phyloP scores from a whole-genome alignment of 2,113 vertebrate species.

The Noctilio leporinus region DNA sequence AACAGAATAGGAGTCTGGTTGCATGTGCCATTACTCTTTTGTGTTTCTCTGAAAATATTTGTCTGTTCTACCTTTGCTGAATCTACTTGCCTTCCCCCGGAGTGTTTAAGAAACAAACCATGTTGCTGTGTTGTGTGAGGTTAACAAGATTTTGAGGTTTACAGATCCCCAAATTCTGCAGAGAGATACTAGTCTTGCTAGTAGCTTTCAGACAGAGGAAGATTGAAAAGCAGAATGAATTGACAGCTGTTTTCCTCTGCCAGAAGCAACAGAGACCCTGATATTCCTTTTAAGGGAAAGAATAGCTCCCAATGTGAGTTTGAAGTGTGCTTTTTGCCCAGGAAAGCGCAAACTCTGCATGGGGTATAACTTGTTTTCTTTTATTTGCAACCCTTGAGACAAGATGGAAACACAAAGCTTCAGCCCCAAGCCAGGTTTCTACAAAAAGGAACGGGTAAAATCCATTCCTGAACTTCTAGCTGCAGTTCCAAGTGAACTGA shows the following conservation, averaged over 20 bases:
- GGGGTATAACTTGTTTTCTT: neutral
- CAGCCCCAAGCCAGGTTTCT: neutral
- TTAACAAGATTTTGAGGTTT: neutral
- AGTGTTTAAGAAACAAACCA: constrained; percentile 29
- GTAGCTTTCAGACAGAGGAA: neutral
- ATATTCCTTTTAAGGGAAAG: neutral
- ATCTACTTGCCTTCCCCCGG: neutral
- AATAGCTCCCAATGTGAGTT: neutral
- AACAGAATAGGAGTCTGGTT: neutral
- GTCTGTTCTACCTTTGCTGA: neutral
- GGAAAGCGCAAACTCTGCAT: neutral
- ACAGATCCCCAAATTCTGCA: neutral
- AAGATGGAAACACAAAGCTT: constrained; percentile 1
- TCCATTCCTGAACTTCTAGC: constrained; percentile 34
- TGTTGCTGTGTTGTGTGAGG: neutral
- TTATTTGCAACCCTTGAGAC: neutral
- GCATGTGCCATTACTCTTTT: neutral
- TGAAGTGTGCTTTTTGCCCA: neutral
- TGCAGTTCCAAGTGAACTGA: constrained; percentile 29
- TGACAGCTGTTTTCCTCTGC: neutral
- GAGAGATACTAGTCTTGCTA: neutral
- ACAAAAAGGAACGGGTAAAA: constrained; percentile 46
- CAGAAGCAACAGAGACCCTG: neutral
- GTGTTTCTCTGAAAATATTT: constrained; percentile 29
- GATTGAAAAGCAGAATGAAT: neutral